Evolutionary conservation across 2,113 vertebrate genomes (phyloP).

Genomic region (Colossoma macropomum): DNA sequence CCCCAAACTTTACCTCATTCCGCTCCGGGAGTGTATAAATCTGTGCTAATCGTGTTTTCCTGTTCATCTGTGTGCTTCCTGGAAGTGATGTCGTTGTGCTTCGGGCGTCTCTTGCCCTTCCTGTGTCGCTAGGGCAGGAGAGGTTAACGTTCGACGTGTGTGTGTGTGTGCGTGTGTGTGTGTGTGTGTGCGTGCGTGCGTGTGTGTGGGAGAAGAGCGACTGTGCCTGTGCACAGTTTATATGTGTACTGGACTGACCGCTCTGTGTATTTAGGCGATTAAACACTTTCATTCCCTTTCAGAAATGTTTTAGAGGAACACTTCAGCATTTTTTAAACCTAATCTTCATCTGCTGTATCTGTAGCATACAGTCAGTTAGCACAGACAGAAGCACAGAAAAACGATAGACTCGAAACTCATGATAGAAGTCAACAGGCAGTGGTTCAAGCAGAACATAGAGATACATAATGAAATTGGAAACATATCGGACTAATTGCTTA

Average conservation of each 20-base stretch:
- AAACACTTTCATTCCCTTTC: slow-evolving; percentile 38
- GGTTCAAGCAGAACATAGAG: no score
- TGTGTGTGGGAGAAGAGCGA: background rate
- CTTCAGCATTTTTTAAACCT: background rate
- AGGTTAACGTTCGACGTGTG: background rate
- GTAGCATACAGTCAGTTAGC: background rate
- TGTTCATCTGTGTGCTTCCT: slow-evolving; percentile 50
- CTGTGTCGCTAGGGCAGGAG: background rate
- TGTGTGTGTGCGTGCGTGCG: no score
- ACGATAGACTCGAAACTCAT: no score
- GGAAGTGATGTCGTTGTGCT: slow-evolving; percentile 23
- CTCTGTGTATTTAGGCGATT: slow-evolving; percentile 35
- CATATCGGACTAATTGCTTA: no score
- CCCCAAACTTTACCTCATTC: slow-evolving; percentile 53
- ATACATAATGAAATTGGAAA: no score
- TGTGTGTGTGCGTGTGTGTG: background rate
- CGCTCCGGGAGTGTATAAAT: slow-evolving; percentile 41
- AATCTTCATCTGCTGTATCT: background rate
- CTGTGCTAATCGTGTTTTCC: slow-evolving; percentile 1
- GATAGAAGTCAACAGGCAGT: no score
- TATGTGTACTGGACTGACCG: slow-evolving; percentile 23
- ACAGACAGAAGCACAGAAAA: background rate
- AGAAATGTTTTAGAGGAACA: background rate
- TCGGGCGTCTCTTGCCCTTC: background rate
- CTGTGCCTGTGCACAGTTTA: background rate